Conservation (phyloP, 2,888 invertebrate genomes). For the Onthophagus sagittarius region DNA sequence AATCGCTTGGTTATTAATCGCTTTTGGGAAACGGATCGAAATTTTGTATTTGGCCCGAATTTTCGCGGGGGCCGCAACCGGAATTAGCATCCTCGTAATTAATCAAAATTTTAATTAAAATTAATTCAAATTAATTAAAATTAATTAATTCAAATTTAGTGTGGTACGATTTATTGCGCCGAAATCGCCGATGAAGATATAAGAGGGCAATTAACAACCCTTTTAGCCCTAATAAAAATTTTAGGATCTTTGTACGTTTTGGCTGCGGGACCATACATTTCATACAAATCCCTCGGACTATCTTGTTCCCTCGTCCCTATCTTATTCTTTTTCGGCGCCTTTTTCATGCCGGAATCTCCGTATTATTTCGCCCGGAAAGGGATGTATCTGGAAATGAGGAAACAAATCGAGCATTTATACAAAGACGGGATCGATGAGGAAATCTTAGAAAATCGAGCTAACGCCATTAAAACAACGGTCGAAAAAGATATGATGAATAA, state of each 20-base stretch:
- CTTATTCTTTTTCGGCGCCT: conserved; percentile 42
- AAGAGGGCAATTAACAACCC: conserved; percentile 45
- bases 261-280: conserved; percentile 43
- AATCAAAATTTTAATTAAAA: not conserved
- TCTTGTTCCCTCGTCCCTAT: conserved; percentile 41
- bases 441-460: conserved; percentile 43
- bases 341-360: conserved; percentile 50
- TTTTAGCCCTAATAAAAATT: conserved; percentile 42
- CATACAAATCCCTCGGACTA: conserved; percentile 42
- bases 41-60: conserved; percentile 61
- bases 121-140: not conserved
- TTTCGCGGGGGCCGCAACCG: conserved; percentile 65
- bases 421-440: conserved; percentile 42
- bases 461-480: conserved; percentile 42
- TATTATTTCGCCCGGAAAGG: conserved; percentile 47
- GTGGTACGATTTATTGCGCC: conserved; percentile 45
- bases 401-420: conserved; percentile 36
- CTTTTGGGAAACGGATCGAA: conserved; percentile 35
- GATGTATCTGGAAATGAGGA: conserved; percentile 38
- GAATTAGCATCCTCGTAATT: conserved; percentile 50
- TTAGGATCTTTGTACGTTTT: conserved; percentile 45
- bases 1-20: conserved; percentile 50
- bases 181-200: conserved; percentile 51
- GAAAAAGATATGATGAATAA: conserved; percentile 41
- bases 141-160: conserved; percentile 35